These are phyloP conservation scores for Globia sparganii DNA, from an alignment of 2,888 invertebrate genomes.

Conservation along the genomic window DNA sequence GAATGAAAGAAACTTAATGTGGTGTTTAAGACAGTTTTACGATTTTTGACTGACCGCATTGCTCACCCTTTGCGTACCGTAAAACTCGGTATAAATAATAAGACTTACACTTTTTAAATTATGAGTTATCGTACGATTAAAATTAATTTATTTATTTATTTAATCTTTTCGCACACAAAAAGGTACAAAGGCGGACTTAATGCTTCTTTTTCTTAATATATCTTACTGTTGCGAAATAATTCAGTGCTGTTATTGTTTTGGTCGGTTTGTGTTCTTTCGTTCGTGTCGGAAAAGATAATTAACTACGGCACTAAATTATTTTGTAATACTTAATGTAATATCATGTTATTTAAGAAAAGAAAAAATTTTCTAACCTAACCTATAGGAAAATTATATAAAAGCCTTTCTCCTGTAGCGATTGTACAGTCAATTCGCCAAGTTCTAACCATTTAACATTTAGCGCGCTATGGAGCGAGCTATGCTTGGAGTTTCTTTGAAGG, in stretches of 20 bases:
- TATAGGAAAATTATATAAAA: neutral
- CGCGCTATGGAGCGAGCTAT: too few species aligned
- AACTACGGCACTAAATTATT: neutral
- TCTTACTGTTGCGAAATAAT: neutral
- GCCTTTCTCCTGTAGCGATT: neutral
- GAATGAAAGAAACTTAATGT: conserved; percentile 2
- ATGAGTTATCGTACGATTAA: neutral
- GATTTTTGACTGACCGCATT: conserved; percentile 9
- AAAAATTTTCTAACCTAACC: neutral
- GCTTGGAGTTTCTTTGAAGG: too few species aligned
- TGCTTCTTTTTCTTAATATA: neutral
- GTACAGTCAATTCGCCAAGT: neutral
- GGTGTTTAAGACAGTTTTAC: neutral
- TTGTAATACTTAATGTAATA: neutral
- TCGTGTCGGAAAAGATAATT: neutral
- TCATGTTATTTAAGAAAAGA: neutral
- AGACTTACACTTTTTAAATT: neutral
- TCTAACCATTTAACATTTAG: too few species aligned
- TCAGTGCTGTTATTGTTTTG: neutral
- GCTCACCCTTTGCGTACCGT: neutral
- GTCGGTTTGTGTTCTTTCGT: neutral
- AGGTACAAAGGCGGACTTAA: too few species aligned
- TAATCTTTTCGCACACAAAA: too few species aligned
- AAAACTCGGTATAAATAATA: neutral
- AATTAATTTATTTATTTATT: too few species aligned